These are phyloP conservation scores for Acyrthosiphon pisum DNA, from an alignment of 1,140 invertebrate genomes.

Conservation along the genomic window DNA sequence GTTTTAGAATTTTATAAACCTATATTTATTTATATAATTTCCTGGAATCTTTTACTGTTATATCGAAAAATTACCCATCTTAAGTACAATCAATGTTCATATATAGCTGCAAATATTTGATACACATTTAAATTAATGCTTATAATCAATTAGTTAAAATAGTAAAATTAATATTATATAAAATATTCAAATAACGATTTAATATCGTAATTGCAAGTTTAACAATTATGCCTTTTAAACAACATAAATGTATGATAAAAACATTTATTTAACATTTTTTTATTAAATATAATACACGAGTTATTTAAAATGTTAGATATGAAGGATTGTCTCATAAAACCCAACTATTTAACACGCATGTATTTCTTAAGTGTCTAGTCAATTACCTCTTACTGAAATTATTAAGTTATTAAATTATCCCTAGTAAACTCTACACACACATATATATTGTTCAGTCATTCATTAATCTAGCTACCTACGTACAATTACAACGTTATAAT, in stretches of 20 bases:
- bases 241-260: too few relatives aligned
- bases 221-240: neutral
- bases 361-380: neutral
- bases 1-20: neutral
- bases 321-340: neutral
- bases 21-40: neutral
- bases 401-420: slow-evolving; percentile 12
- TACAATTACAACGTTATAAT: neutral
- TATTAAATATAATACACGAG: too few relatives aligned
- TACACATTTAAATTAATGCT: neutral
- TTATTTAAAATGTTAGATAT: neutral
- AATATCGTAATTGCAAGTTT: neutral
- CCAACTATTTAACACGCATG: neutral
- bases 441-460: neutral
- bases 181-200: neutral
- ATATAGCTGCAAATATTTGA: neutral
- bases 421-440: neutral
- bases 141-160: neutral
- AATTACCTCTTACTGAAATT: neutral
- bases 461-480: neutral
- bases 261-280: too few relatives aligned
- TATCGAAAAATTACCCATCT: neutral
- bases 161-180: neutral
- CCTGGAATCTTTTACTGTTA: neutral
- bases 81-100: neutral